These are phyloP conservation scores for Pampus argenteus DNA, from an alignment of 2,797 vertebrate genomes.

Conservation along the genomic window DNA sequence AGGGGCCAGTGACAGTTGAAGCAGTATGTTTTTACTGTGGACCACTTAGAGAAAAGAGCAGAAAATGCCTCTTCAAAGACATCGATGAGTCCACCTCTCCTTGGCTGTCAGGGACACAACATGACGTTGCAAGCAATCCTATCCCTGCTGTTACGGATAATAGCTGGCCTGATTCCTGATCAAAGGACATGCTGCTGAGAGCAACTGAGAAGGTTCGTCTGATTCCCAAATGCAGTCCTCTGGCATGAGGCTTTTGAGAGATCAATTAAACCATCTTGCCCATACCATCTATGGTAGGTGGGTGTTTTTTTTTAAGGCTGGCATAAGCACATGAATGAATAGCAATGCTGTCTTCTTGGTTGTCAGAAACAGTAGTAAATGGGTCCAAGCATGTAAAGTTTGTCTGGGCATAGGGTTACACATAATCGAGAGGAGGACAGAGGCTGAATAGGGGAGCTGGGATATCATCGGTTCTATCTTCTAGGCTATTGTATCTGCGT, in stretches of 20 bases:
- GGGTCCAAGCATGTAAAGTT: conserved; percentile 59
- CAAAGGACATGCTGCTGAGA: conserved; percentile 27
- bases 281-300: conserved; percentile 32
- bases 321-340: conserved; percentile 46
- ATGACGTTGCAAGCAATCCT: conserved; percentile 40
- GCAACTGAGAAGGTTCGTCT: conserved; percentile 51
- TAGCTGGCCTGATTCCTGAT: conserved; percentile 60
- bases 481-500: conserved; percentile 62
- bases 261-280: conserved; percentile 63
- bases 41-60: conserved; percentile 12
- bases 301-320: conserved; percentile 32
- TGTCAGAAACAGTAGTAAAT: conserved; percentile 61
- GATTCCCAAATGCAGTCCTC: conserved; percentile 54
- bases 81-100: conserved; percentile 10
- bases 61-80: conserved; percentile 35
- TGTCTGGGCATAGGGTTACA: conserved; percentile 72
- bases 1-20: conserved; percentile 1
- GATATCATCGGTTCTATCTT: conserved; percentile 70
- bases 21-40: neutral
- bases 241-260: conserved; percentile 66
- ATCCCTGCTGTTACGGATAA: conserved; percentile 55
- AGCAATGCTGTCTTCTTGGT: conserved; percentile 46
- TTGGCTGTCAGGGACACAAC: conserved; percentile 46
- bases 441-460: conserved; percentile 65
- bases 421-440: conserved; percentile 66